phyloP scores from a whole-genome alignment of 2,113 vertebrate genomes.

The Erinaceus europaeus region DNA sequence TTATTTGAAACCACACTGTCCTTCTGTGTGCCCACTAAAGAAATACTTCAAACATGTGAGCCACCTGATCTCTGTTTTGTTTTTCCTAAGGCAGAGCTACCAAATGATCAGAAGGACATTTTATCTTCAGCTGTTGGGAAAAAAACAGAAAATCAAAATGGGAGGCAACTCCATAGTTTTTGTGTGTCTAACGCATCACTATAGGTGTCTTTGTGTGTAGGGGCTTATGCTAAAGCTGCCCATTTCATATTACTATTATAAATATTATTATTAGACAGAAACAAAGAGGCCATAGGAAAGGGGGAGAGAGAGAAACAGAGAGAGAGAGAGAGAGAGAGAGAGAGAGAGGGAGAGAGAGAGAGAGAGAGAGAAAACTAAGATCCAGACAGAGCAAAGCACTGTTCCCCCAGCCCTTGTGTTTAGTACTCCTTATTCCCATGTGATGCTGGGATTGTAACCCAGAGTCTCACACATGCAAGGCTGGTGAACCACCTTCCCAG shows the following conservation, averaged over 20 bases:
- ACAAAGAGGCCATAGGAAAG: no score
- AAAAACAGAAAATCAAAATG: conserved; percentile 19
- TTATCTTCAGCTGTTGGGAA: conserved; percentile 9
- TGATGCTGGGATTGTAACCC: no score
- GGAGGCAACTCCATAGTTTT: neutral
- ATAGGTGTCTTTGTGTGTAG: neutral
- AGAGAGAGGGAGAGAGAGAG: no score
- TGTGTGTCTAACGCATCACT: neutral
- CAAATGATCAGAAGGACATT: conserved; percentile 37
- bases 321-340: no score
- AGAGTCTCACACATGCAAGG: no score
- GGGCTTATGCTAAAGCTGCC: neutral
- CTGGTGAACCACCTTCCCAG: no score
- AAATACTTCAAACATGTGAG: conserved; percentile 42
- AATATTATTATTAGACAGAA: no score
- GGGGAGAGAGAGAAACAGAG: no score
- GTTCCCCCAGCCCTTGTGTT: no score
- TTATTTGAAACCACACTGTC: conserved; percentile 74
- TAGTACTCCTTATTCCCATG: no score
- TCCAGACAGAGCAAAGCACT: no score
- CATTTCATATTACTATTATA: neutral
- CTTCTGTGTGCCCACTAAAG: conserved; percentile 50
- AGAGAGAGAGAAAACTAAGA: no score
- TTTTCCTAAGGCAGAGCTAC: conserved; percentile 20
- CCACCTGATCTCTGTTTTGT: conserved; percentile 56